phyloP scores from a whole-genome alignment of 2,888 invertebrate species.

The Biston stratarius region DNA sequence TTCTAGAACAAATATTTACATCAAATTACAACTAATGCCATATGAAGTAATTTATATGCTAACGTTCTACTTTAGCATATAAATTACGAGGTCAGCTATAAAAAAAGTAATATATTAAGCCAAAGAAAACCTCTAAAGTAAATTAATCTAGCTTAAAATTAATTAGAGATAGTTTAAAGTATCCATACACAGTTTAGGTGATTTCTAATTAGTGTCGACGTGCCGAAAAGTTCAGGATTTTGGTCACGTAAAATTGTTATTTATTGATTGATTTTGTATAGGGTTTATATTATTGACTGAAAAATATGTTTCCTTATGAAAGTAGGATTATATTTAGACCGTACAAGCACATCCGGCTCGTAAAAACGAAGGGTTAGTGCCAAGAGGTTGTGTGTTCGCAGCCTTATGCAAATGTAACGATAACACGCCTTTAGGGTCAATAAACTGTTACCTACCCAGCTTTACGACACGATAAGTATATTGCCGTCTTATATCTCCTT shows the following conservation, averaged over 20 bases:
- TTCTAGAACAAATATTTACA: too few relatives aligned
- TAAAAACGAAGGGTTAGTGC: constrained; percentile 75
- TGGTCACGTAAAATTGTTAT: neutral
- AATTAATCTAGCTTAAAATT: too few relatives aligned
- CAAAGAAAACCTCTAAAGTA: too few relatives aligned
- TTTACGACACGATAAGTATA: constrained; percentile 84
- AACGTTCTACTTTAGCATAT: too few relatives aligned
- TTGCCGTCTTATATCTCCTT: constrained; percentile 67
- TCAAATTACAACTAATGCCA: too few relatives aligned
- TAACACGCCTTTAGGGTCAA: constrained; percentile 83
- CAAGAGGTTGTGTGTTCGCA: constrained; percentile 64
- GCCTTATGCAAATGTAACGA: constrained; percentile 83
- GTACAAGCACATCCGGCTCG: constrained; percentile 62
- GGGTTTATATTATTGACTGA: constrained; percentile 29
- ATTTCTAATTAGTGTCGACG: too few relatives aligned
- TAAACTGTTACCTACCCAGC: constrained; percentile 81
- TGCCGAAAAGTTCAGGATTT: too few relatives aligned
- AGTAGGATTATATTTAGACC: constrained; percentile 54
- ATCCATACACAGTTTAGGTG: too few relatives aligned
- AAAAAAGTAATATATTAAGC: too few relatives aligned
- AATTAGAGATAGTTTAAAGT: too few relatives aligned
- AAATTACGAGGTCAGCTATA: too few relatives aligned
- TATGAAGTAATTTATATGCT: too few relatives aligned
- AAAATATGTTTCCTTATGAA: constrained; percentile 53
- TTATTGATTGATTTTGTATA: constrained; percentile 17